These are phyloP conservation scores for Pycnonotus jocosus DNA, from an alignment of 2,113 vertebrate genomes.

Conservation along the genomic window DNA sequence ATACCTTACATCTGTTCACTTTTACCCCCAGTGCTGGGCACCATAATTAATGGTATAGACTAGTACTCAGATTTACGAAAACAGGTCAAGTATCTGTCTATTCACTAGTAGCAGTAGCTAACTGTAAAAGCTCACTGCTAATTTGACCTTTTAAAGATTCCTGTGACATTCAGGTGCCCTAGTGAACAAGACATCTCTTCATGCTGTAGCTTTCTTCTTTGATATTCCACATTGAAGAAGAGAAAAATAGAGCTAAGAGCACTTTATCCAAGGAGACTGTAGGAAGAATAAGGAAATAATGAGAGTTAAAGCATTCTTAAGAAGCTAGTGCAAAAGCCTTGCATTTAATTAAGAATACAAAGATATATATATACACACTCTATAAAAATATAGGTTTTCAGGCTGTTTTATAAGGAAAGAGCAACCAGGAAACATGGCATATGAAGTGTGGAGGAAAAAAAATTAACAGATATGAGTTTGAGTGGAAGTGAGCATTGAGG, in stretches of 20 bases:
- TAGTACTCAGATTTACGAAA: not conserved
- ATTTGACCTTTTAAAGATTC: not conserved
- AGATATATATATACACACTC: not conserved
- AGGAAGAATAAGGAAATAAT: not conserved
- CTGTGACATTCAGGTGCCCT: not conserved
- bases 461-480: not conserved
- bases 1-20: not conserved
- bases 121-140: not conserved
- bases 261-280: not conserved
- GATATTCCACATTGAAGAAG: not conserved
- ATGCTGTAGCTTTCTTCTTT: not conserved
- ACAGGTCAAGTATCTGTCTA: not conserved
- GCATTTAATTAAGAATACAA: not conserved
- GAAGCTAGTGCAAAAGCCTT: not conserved
- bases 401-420: not conserved
- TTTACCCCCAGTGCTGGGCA: not conserved
- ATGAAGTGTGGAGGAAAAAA: not conserved
- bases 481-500: not conserved
- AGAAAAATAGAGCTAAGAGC: not conserved
- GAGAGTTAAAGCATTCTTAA: not conserved
- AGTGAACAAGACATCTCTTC: not conserved
- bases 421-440: accelerated
- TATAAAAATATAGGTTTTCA: not conserved
- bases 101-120: not conserved
- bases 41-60: not conserved